phyloP scores from a whole-genome alignment of 1,140 invertebrate species.

The Aporrectodea caliginosa region DNA sequence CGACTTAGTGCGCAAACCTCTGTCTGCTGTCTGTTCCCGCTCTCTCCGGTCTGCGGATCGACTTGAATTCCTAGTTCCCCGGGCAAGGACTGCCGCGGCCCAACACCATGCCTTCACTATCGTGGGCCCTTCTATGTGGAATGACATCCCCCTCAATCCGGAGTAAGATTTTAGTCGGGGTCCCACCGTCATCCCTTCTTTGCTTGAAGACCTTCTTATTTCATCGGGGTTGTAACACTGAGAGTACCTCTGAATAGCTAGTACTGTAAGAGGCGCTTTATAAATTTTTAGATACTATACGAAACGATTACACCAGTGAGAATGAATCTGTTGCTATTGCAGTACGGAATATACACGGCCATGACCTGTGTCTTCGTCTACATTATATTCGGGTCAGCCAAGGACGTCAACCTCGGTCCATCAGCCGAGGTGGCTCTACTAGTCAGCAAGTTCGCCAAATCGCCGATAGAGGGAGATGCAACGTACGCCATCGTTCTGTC shows the following conservation, averaged over 20 bases:
- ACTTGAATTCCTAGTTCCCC: too few species aligned
- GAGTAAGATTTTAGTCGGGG: background rate
- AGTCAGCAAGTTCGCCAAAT: slow-evolving; percentile 46
- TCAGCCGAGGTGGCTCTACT: slow-evolving; percentile 56
- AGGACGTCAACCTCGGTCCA: slow-evolving; percentile 70
- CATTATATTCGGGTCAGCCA: slow-evolving; percentile 79
- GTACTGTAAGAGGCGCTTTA: background rate
- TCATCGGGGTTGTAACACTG: background rate
- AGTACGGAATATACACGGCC: slow-evolving; percentile 78
- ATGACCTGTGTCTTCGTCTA: slow-evolving; percentile 88
- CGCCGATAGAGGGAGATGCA: slow-evolving; percentile 24
- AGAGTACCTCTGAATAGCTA: background rate
- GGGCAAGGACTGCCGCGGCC: too few species aligned
- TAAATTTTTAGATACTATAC: background rate
- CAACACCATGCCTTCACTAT: too few species aligned
- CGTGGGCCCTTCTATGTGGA: too few species aligned
- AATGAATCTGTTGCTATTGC: background rate
- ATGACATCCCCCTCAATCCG: too few species aligned
- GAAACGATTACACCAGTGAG: background rate
- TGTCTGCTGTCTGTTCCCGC: background rate
- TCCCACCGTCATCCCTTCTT: too few species aligned
- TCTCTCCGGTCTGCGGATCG: too few species aligned
- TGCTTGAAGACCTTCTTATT: too few species aligned
- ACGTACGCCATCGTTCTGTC: slow-evolving; percentile 71
- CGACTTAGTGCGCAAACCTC: background rate